Evolutionary conservation across 35 echinoderm and acorn worm genomes (phyloP).

Genomic region (Holothuria glaberrima): DNA sequence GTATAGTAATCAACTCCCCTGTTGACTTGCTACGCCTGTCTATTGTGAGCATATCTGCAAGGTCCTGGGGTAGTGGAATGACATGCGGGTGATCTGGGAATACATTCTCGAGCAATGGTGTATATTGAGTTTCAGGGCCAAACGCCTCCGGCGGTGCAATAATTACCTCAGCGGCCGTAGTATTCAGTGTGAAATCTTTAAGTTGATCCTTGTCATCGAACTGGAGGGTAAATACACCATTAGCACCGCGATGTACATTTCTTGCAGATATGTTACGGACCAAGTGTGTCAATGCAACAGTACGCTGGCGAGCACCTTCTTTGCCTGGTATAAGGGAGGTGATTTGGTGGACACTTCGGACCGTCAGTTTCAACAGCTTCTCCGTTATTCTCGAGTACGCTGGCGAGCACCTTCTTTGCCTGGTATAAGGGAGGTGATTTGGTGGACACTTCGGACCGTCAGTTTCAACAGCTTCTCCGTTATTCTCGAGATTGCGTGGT

Average conservation of each 20-base stretch:
- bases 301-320: background rate
- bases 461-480: constrained; percentile 35
- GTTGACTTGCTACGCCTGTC: background rate
- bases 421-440: background rate
- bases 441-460: constrained; percentile 1
- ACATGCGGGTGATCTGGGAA: background rate
- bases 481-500: constrained; percentile 46
- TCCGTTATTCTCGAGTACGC: constrained; percentile 40
- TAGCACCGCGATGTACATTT: too few relatives aligned
- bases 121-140: constrained; percentile 5
- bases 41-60: background rate
- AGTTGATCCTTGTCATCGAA: constrained; percentile 44
- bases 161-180: constrained; percentile 48
- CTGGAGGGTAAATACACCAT: constrained; percentile 30
- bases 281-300: too few relatives aligned
- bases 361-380: constrained; percentile 18
- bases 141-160: constrained; percentile 50
- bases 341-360: constrained; percentile 15
- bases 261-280: too few relatives aligned
- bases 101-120: constrained; percentile 35
- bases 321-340: background rate
- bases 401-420: background rate
- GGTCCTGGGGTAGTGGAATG: background rate
- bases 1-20: background rate
- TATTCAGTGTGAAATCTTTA: constrained; percentile 52